Conservation (phyloP, 2,797 vertebrate genomes). For the Neosilurus mollespiculum region DNA sequence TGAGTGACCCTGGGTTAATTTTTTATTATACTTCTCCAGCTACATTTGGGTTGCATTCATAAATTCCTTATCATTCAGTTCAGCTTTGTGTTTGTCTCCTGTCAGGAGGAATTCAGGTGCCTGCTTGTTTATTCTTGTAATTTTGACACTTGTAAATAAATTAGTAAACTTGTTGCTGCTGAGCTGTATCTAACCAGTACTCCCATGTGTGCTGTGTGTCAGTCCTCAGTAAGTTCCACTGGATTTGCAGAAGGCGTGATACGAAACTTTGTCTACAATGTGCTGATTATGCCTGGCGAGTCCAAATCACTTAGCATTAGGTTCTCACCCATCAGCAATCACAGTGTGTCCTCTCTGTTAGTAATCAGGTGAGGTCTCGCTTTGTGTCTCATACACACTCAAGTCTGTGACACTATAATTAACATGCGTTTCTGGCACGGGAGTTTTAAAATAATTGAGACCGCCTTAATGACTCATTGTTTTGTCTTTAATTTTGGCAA, state of each 20-base stretch:
- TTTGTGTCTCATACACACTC: neutral
- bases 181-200: neutral
- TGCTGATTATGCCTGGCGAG: slow-evolving; percentile 90
- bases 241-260: slow-evolving; percentile 82
- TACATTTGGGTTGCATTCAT: neutral
- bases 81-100: neutral
- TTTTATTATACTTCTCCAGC: neutral
- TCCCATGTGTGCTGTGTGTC: slow-evolving; percentile 26
- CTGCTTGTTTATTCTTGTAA: neutral
- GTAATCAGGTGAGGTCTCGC: slow-evolving; percentile 80
- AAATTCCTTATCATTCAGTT: neutral
- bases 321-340: slow-evolving; percentile 89
- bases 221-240: slow-evolving; percentile 80
- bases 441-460: neutral
- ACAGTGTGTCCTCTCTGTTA: slow-evolving; percentile 89
- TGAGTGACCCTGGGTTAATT: slow-evolving; percentile 59
- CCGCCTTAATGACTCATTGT: neutral
- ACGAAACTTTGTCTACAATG: slow-evolving; percentile 84
- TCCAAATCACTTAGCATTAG: slow-evolving; percentile 85
- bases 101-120: neutral
- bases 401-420: neutral
- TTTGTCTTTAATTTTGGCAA: neutral
- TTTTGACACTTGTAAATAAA: neutral
- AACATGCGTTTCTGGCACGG: neutral
- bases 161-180: neutral